Percentiles rank a stretch among this genome's conserved stretches.
These are phyloP conservation scores for Lateolabrax maculatus DNA, from an alignment of 2,797 vertebrate genomes.

Conservation along the genomic window DNA sequence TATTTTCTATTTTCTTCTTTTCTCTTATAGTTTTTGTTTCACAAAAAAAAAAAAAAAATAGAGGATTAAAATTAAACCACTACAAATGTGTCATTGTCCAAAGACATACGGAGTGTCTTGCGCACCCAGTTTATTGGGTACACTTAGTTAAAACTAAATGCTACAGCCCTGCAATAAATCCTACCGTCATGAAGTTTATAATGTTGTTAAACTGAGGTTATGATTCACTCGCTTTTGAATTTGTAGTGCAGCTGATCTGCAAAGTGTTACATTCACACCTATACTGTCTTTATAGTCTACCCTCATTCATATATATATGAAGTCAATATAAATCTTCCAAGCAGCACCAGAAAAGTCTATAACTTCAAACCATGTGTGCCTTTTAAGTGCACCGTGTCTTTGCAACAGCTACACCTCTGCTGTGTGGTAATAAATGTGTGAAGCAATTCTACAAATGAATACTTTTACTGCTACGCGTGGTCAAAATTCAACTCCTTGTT, in stretches of 20 bases:
- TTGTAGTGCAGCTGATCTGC: neutral
- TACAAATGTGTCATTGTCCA: neutral
- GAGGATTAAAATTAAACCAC: no score
- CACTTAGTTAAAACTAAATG: neutral
- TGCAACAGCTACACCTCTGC: neutral
- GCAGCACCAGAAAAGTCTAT: neutral
- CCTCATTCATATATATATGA: no score
- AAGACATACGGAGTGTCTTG: neutral
- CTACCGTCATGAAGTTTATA: neutral
- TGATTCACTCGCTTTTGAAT: neutral
- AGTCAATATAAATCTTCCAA: neutral
- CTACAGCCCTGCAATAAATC: no score
- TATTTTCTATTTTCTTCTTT: neutral
- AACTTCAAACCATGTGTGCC: neutral
- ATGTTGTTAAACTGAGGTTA: neutral
- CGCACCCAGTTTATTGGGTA: neutral
- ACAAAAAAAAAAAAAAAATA: no score
- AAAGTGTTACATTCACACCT: rapidly evolving
- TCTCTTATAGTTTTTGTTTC: neutral
- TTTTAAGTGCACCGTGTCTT: neutral
- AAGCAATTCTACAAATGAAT: neutral
- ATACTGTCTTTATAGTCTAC: neutral
- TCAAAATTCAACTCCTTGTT: neutral
- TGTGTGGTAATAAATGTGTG: neutral
- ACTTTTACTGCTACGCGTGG: no score